Evolutionary conservation across 2,113 vertebrate genomes (phyloP), one percentile per base, ranked within the genome.

Genomic region (Pelobates fuscus): DNA sequence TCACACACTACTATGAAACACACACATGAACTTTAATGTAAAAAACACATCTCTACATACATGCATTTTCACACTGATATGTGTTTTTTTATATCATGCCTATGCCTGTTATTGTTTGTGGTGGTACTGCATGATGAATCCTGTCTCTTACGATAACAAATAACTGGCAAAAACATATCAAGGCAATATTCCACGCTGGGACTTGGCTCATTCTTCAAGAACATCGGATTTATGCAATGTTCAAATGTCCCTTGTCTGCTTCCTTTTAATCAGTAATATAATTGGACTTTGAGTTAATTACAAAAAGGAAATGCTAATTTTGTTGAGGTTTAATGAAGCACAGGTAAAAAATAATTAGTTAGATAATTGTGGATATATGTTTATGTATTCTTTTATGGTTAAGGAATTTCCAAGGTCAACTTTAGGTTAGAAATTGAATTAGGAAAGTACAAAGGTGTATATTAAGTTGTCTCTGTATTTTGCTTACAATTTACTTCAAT

Each of bases 281-380:
- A 74, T 74, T 74, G 32, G 71, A 74, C 64, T 66, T 29, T 43
- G 46, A 66, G 62, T 74, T 74, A 74, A 66, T 74, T 74, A 66
- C 71, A 64, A 64, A 72, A 54, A 8, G 61, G 62, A 73, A 73
- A 44, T 41, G 49, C 46, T 32, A 46, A 73, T 73, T 73, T 57
- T 43, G 24, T 15, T 73, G 71, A 65, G 29, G 46, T 65, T 64
- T 73, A 73, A 73, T 73, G 61, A 73, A 55, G 60, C 61, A 73
- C 61, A 43, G 71, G 71, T 73, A 64, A 20, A 65, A 59, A 73
- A 73, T 73, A 65, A 73, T 73, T 65, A 65, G 60, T 11, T 44
- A n/a, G 37, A 71, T 58, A 71, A 62, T 62, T 61, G 27, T 15
- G 46, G 23, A 64, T 64, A 21, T 11, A 2, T 59, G 37, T 49